Evolutionary conservation across 2,888 invertebrate species (phyloP).

Genomic region (Lycophotia porphyrea): DNA sequence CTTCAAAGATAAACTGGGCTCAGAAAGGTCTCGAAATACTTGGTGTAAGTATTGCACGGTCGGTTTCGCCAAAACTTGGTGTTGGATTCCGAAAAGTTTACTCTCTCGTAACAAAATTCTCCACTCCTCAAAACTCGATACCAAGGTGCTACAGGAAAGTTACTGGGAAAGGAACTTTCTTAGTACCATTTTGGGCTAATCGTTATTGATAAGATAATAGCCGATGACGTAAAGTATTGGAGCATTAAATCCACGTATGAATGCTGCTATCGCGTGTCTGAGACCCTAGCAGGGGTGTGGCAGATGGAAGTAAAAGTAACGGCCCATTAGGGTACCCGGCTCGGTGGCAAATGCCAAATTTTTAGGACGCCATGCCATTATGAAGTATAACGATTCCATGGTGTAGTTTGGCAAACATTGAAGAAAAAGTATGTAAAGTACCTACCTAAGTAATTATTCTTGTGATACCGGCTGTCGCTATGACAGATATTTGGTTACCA

Average conservation of each 20-base stretch:
- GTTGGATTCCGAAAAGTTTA: neutral
- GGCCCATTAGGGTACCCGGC: slow-evolving; percentile 69
- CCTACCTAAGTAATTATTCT: neutral
- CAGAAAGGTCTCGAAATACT: slow-evolving; percentile 5
- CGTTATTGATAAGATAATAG: slow-evolving; percentile 67
- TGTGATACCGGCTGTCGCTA: neutral
- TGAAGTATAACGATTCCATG: slow-evolving; percentile 53
- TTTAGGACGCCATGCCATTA: slow-evolving; percentile 75
- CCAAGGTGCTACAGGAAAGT: slow-evolving; percentile 16
- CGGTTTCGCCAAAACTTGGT: neutral
- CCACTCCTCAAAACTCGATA: slow-evolving; percentile 10
- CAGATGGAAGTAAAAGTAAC: slow-evolving; percentile 72
- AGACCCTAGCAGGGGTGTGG: slow-evolving; percentile 74
- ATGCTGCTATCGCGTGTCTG: slow-evolving; percentile 71
- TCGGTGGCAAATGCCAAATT: slow-evolving; percentile 64
- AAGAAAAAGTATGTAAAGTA: slow-evolving; percentile 6
- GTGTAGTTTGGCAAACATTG: slow-evolving; percentile 29
- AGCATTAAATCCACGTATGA: slow-evolving; percentile 63
- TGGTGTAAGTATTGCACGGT: slow-evolving; percentile 3
- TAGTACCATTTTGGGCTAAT: slow-evolving; percentile 56
- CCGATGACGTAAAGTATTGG: slow-evolving; percentile 55
- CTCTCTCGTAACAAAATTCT: slow-evolving; percentile 2
- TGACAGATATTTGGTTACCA: neutral
- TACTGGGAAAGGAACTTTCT: slow-evolving; percentile 34
- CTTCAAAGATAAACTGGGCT: slow-evolving; percentile 3